These are phyloP conservation scores for Rhinella marina DNA, from an alignment of 2,797 vertebrate genomes.

Conservation along the genomic window DNA sequence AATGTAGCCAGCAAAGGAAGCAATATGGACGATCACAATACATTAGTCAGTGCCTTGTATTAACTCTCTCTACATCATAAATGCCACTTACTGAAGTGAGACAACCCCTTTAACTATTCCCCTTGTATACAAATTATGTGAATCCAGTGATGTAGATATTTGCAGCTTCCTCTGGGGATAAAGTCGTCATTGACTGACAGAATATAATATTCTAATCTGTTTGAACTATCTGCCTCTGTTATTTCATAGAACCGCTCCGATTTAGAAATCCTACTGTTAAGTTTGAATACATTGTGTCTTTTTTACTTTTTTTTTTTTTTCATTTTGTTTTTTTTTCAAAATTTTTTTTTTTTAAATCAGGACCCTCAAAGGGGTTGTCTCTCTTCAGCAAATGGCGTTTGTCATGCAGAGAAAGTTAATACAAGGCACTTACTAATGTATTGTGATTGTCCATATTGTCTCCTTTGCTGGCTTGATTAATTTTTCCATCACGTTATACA, in stretches of 20 bases:
- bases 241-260: neutral
- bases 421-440: too few relatives aligned
- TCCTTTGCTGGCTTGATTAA: too few relatives aligned
- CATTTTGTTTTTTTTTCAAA: neutral
- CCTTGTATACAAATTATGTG: neutral
- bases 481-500: too few relatives aligned
- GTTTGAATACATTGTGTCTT: neutral
- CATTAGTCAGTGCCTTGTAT: too few relatives aligned
- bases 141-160: neutral
- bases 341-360: neutral
- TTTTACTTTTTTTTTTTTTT: neutral
- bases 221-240: neutral
- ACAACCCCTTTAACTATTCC: neutral
- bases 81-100: too few relatives aligned
- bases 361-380: too few relatives aligned
- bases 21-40: too few relatives aligned
- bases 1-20: too few relatives aligned
- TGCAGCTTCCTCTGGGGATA: neutral
- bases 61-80: too few relatives aligned
- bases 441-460: too few relatives aligned
- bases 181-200: neutral
- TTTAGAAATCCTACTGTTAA: neutral
- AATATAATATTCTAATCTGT: conserved; percentile 31
- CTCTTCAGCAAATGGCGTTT: too few relatives aligned
- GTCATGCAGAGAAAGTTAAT: too few relatives aligned